Conservation (phyloP, 2,113 vertebrate genomes). For the Pongo abelii region DNA sequence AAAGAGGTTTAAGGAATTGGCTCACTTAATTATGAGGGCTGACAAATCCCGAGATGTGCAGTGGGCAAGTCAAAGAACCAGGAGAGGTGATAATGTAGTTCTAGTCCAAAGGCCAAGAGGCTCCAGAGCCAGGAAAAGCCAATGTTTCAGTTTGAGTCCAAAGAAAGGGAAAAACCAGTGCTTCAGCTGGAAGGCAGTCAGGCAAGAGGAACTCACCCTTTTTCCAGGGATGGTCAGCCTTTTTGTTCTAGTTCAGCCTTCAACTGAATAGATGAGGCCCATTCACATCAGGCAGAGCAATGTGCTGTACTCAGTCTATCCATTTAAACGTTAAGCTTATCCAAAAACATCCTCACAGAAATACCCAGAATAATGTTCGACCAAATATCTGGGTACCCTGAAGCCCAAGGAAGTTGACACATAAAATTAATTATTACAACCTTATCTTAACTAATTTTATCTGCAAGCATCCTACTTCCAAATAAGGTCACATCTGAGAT, state of each 20-base stretch:
- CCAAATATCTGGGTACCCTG: background rate
- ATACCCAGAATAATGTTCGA: background rate
- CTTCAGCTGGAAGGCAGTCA: background rate
- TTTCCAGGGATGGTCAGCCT: fast-evolving
- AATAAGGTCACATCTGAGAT: background rate
- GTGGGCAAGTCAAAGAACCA: background rate
- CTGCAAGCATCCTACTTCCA: background rate
- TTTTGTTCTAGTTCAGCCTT: background rate
- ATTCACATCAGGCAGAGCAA: background rate
- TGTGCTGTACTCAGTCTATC: background rate
- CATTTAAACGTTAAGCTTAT: background rate
- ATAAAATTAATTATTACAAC: background rate
- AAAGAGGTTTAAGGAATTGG: background rate
- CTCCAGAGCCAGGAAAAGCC: background rate
- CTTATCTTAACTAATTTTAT: background rate
- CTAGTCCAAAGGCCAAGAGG: background rate
- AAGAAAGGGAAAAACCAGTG: background rate
- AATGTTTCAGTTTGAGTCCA: background rate
- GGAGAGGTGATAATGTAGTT: background rate
- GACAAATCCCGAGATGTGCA: background rate
- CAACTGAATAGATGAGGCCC: background rate
- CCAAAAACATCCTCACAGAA: background rate
- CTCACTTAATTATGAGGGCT: background rate
- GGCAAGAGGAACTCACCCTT: background rate
- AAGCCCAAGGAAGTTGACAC: background rate